phyloP scores from a whole-genome alignment of 2,888 invertebrate species.

The Emmelina monodactyla region DNA sequence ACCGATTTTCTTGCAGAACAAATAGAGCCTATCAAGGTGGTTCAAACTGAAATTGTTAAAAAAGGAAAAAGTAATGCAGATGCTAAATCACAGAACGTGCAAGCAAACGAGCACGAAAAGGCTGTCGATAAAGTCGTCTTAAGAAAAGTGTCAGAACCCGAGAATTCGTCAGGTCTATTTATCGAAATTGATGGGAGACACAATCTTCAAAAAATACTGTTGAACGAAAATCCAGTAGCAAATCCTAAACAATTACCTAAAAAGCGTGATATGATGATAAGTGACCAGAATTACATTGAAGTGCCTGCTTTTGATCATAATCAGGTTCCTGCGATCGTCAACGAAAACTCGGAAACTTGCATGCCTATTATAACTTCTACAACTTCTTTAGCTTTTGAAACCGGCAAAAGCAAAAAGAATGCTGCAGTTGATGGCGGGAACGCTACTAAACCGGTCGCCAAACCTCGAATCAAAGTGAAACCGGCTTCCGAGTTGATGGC shows the following conservation, averaged over 20 bases:
- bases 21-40: too few species aligned
- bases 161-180: too few species aligned
- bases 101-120: too few species aligned
- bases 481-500: conserved; percentile 45
- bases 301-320: neutral
- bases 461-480: conserved; percentile 49
- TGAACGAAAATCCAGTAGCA: conserved; percentile 40
- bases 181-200: too few species aligned
- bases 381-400: conserved; percentile 27
- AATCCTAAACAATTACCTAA: conserved; percentile 49
- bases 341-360: conserved; percentile 8
- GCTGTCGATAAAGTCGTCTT: too few species aligned
- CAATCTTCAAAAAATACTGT: too few species aligned
- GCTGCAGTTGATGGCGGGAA: neutral
- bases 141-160: too few species aligned
- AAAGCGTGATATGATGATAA: conserved; percentile 18
- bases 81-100: too few species aligned
- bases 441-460: neutral
- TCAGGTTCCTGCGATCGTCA: neutral
- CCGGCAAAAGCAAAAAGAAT: conserved; percentile 4
- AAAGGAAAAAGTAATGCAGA: too few species aligned
- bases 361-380: conserved; percentile 44
- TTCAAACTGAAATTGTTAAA: too few species aligned
- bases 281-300: too few species aligned
- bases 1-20: too few species aligned